Base-by-base conservation (phyloP, 2,888 invertebrate genomes). In the Amphipoea oculea region DNA sequence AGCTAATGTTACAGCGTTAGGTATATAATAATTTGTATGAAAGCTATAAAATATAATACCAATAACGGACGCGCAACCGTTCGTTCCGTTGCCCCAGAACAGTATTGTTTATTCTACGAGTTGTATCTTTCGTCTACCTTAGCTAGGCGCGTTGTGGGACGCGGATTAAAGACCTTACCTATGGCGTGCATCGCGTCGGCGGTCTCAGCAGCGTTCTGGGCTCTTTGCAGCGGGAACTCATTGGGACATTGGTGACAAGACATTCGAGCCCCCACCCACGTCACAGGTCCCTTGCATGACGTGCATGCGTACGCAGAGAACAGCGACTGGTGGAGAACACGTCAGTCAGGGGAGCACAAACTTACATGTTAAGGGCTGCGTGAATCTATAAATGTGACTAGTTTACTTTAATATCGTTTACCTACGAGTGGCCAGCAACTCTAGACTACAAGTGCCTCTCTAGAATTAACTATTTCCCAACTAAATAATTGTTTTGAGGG, bases 271-370 rank as follows among this genome's bases (percentile, higher is more conserved):
- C 90, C 90, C 54, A 83, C 87, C 88, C 93, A 92, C 57, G 93
- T 76, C 45, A 96, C 94, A 0, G 96, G 96, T 0, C 96, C 95
- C 84, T 95, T 95, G 92, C 96, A 97, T 71, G 93, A 88, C 81
- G 94, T 94, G 82, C 96, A 97, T 17, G 95, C 92, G 91, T 96
- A 96, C 23, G 96, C 96, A 23, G 92, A 93, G 90, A 96, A 97
- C 79, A 96, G 54, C 74, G 93, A 83, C 96, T 96, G 91, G 0
- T 57, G 65, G 60, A 77, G 45, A 78, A 74, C 71, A 71, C 54
- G 71, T 54, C 48, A 66, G 71, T 81, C 60, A 86, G 57, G 67
- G 70, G 23, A n/a, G 36, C 81, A 75, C 36, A 83, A 51, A 81
- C 20, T 6, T 63, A 75, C 36, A 57, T 7, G 29, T 42, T 14